Evolutionary conservation across 2,113 vertebrate species (phyloP).

Genomic region (Seriola aureovittata): DNA sequence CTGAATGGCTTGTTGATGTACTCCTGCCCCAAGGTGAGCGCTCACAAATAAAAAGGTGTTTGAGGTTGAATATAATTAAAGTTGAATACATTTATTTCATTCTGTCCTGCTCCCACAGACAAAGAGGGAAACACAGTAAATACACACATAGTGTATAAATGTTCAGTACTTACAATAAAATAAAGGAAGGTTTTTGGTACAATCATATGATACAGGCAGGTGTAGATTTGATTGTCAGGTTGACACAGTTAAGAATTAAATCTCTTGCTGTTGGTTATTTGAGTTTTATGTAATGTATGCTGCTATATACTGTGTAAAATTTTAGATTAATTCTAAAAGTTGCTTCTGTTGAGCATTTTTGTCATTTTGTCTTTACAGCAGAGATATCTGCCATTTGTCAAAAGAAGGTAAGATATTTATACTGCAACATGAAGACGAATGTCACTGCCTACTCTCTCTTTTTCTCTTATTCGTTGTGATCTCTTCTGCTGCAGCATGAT

Average conservation of each 20-base stretch:
- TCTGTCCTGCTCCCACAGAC: not conserved
- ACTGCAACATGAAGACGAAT: slow-evolving; percentile 75
- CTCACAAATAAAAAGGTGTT: slow-evolving; percentile 45
- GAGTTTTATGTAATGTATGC: not conserved
- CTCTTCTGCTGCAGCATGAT: slow-evolving; percentile 9
- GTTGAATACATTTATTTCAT: not conserved
- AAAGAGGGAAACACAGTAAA: not conserved
- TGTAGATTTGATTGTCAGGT: not conserved
- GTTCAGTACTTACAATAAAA: not conserved
- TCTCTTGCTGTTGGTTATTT: not conserved
- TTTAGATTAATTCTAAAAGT: not conserved
- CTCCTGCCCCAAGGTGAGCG: slow-evolving; percentile 97
- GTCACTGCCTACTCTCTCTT: slow-evolving; percentile 15
- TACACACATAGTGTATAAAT: not conserved
- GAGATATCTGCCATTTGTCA: slow-evolving; percentile 99
- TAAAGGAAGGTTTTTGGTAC: not conserved
- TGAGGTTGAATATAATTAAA: not conserved
- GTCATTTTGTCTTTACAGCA: slow-evolving; percentile 91
- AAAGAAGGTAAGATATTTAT: slow-evolving; percentile 96
- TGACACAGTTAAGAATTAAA: not conserved
- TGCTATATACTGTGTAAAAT: not conserved
- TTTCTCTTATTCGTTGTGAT: slow-evolving; percentile 71
- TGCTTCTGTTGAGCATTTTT: slow-evolving; percentile 61
- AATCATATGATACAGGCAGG: not conserved
- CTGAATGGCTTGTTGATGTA: slow-evolving; percentile 98